Base-by-base conservation (phyloP, 2,888 invertebrate species). In the Odontocerum albicorne region DNA sequence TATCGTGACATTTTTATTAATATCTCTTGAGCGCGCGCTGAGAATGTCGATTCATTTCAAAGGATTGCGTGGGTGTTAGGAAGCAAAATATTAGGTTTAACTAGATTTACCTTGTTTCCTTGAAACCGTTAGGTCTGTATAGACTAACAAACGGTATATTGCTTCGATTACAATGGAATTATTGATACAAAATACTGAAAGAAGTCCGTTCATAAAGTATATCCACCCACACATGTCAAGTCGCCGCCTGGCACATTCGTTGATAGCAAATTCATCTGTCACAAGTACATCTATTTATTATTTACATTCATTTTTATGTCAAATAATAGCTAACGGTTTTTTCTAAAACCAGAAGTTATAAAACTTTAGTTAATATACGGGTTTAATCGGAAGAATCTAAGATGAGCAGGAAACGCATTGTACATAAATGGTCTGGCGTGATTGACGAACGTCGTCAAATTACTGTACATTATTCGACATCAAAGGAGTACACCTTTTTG, bases 201-300 rank as follows among this genome's bases (percentile, higher is more conserved):
- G 53, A 45, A 54, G 35, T 33, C 46, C 50, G 49, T 49, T 55
- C 49, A 59, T 55, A 38, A 12, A 21, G 38, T 39, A 12, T 36
- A n/a, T 46, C 44, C 56, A 59, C 56, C 59, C 56, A 59, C 53
- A 36, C 36, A n/a, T 13, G 4, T 17, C 38, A 39, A 22, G 21
- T 16, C 22, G 38, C 33, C 53, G 44, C 52, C 42, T 52, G n/a
- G 47, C 57, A 49, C 50, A 50, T 54, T 49, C 47, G 19, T 33
- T 44, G 55, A 55, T 59, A 59, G 20, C 51, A 55, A 42, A 39
- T 47, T 59, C 59, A 59, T 59, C 55, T 59, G 52, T 49, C 57
- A n/a, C n/a, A n/a, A n/a, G 52, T n/a, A 32, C 40, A 35, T 20
- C 36, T 45, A 27, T 54, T 50, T 45, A 31, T 33, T 49, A 42